Conservation (phyloP, 1,140 invertebrate species). For the Zaprionus ornatus region DNA sequence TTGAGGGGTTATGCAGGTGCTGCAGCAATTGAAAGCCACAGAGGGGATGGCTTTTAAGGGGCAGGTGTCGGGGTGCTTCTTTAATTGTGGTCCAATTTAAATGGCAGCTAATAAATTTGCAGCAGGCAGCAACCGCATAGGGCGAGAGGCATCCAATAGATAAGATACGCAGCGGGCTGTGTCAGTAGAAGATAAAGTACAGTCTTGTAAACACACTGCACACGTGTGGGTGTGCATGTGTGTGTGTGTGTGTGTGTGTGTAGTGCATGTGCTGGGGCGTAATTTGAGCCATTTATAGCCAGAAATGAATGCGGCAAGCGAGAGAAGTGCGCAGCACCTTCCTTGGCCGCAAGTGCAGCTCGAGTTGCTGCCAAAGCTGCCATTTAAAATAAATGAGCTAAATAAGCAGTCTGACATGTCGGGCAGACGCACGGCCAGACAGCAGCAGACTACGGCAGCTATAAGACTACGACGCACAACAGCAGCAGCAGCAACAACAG, state of each 20-base stretch:
- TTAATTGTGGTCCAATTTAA: slow-evolving; percentile 51
- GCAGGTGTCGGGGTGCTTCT: slow-evolving; percentile 10
- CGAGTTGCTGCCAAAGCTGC: slow-evolving; percentile 55
- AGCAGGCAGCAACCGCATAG: slow-evolving; percentile 41
- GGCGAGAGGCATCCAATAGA: slow-evolving; percentile 25
- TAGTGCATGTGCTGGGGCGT: slow-evolving; percentile 37
- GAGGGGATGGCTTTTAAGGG: not conserved
- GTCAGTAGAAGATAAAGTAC: slow-evolving; percentile 34
- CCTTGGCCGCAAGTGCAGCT: slow-evolving; percentile 72
- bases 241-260: slow-evolving; percentile 35
- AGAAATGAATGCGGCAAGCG: slow-evolving; percentile 62
- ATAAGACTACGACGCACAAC: not conserved
- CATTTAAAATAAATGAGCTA: slow-evolving; percentile 81
- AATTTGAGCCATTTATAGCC: slow-evolving; percentile 65
- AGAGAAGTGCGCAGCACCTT: slow-evolving; percentile 8
- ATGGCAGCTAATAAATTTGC: slow-evolving; percentile 59
- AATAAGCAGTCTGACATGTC: slow-evolving; percentile 75
- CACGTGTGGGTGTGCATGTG: slow-evolving; percentile 20
- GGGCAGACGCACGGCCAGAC: slow-evolving; percentile 29
- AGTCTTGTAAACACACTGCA: slow-evolving; percentile 34
- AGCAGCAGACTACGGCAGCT: slow-evolving; percentile 17
- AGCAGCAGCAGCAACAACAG: slow-evolving; percentile 9
- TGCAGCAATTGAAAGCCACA: slow-evolving; percentile 54
- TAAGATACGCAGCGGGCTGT: slow-evolving; percentile 43
- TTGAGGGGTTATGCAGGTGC: slow-evolving; percentile 13